Evolutionary conservation across 2,888 invertebrate species (phyloP), one percentile per base, ranked within the genome.

Genomic region (Cephus pygmeus): DNA sequence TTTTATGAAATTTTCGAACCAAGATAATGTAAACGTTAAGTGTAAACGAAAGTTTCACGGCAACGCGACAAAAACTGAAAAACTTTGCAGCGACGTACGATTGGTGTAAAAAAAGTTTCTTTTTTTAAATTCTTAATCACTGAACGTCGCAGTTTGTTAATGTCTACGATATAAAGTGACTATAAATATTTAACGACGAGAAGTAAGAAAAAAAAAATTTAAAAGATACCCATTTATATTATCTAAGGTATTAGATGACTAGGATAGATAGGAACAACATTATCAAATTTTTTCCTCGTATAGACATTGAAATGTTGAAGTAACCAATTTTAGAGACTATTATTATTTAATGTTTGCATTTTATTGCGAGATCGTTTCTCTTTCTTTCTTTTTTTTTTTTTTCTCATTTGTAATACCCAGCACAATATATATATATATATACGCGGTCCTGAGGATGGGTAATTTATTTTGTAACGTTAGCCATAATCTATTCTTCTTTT

Each of bases 281-380:
- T 89, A 90, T 90, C 84, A 88, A 88, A 90, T 90, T 89, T 87
- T 87, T 88, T 88, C 88, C 84, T 87, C 83, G 79, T 88, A 89
- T 36, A 36, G 85, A 85, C 78, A 81, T 81, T 87, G 85, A 84
- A 87, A 81, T 87, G 86, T 88, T 88, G 87, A 80, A 85, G 84
- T 85, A 86, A 87, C 80, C 85, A 87, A 86, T 87, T 85, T 88
- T 86, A 85, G 88, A 87, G 84, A 83, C 83, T 85, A 85, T 81
- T 86, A 85, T 86, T 88, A 88, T 88, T 89, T 88, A 88, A 87
- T 86, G 77, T 83, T 83, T 83, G 83, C 78, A 35, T 76, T 76
- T 56, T 82, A 78, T 82, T 76, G 80, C 77, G 71, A 71, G 71
- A 71, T 71, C 71, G 71, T 71, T 71, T 71, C 31, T 33, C 56